Conservation (phyloP, 1,140 invertebrate genomes). For the Sarcophaga peregrina region DNA sequence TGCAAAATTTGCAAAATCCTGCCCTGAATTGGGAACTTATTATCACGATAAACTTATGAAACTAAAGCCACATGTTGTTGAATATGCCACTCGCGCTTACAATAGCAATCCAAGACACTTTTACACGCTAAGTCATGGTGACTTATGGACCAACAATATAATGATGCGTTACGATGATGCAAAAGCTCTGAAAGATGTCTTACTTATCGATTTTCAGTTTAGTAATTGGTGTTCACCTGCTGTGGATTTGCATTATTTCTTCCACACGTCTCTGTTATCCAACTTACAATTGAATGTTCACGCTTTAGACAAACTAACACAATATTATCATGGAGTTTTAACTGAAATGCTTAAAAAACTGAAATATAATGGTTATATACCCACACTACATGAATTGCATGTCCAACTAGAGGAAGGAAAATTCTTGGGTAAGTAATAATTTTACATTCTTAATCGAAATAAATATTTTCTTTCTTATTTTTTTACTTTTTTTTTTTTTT, state of each 20-base stretch:
- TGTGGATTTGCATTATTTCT: conserved; percentile 61
- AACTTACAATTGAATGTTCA: conserved; percentile 49
- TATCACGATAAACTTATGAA: conserved; percentile 54
- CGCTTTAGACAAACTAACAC: conserved; percentile 51
- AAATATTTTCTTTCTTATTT: neutral
- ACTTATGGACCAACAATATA: conserved; percentile 76
- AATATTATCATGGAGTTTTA: conserved; percentile 58
- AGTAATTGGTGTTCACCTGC: conserved; percentile 59
- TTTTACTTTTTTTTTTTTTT: neutral
- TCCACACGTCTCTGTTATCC: conserved; percentile 52
- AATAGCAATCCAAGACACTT: conserved; percentile 67
- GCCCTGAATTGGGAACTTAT: conserved; percentile 45
- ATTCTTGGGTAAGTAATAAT: conserved; percentile 55
- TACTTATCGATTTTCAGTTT: conserved; percentile 63
- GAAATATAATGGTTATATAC: conserved; percentile 53
- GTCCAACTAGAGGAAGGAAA: conserved; percentile 55
- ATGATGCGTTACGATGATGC: conserved; percentile 73
- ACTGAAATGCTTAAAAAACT: conserved; percentile 53
- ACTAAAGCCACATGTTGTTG: conserved; percentile 53
- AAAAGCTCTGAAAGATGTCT: conserved; percentile 65
- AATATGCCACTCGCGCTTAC: conserved; percentile 52
- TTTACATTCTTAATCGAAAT: neutral
- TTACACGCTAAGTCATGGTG: conserved; percentile 74
- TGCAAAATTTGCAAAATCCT: conserved; percentile 42
- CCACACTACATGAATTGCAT: conserved; percentile 55